Evolutionary conservation across 1,140 invertebrate species (phyloP), one percentile per base, ranked within the genome.

Genomic region (Brachionus manjavacas): DNA sequence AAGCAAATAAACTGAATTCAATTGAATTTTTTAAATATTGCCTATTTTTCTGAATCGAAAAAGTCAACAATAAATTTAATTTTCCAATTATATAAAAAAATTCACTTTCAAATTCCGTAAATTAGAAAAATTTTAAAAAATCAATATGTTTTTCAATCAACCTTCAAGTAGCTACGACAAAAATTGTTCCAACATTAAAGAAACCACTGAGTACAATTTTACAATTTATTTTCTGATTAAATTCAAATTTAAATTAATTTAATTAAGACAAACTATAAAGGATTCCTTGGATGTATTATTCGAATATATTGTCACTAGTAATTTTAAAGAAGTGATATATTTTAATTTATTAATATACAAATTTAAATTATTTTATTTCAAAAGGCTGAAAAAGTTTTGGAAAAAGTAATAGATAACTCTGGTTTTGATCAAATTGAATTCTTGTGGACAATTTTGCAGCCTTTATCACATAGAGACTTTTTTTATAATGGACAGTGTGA

Each of bases 381-480:
- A 12, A 25, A 81, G 79, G 8, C 35, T 64, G 52, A 64, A 39
- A 4, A 81, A 23, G 12, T 39, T 41, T 41, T 66, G 6, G 39
- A 68, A 81, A 68, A 64, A 41, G 16, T 81, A 39, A 14, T 81
- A 43, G 39, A 81, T 12, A 25, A 14, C 12, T 64, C 52, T 1
- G 39, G 20, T 41, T 9, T 23, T 8, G 35, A 1, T 41, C 88
- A 89, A 87, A 86, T 88, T 76, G 87, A 87, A 85, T 88, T 89
- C 23, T 85, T 89, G 35, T 86, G 85, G 85, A 89, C 88, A 0
- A 87, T 87, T 8, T 84, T 89, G 80, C 88, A 89, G 85, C 88
- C 88, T 0, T 83, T 86, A 12, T 85, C 88, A 23, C 88, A 89
- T 81, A 46, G 88, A 20, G 88, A 89, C 81, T 88, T 89, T 83